Base-by-base conservation (phyloP, 2,113 vertebrate genomes). In the Indicator maculatus region DNA sequence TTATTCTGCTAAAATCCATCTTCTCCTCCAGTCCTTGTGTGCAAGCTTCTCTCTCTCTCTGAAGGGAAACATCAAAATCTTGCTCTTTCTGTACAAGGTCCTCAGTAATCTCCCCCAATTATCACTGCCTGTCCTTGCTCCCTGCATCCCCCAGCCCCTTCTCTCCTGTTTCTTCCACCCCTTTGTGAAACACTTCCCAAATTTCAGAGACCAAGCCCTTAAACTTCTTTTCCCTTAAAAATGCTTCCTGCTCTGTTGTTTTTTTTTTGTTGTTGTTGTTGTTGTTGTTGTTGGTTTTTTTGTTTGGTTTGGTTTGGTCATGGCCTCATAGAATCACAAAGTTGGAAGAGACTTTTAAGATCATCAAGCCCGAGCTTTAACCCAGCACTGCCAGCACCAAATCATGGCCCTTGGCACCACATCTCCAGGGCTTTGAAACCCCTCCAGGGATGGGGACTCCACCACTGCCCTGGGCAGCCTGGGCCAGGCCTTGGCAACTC, bases 11-110 rank as follows among this genome's bases (percentile, higher is more conserved):
- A 53, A 90, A 93, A 72, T 23, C n/a, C 63, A 61, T 20, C 53
- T 63, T 67, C 58, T 61, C 44, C 56, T 41, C 2, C 0, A 53
- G n/a, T 16, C 38, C 33, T 65, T 1, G 1, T n/a, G 44, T 1
- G 2, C 41, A 41, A 83, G 50, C 47, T 23, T 28, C 66, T 41
- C 39, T 45, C 44, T 33, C 55, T 52, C 27, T 28, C 30, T 38
- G 45, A 20, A 33, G 27, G 38, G 36, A 36, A 12, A 21, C 44
- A 55, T 6, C 20, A 28, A 89, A 86, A 53, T 36, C 33, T 24
- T 33, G 16, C 36, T 63, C 41, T 44, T 88, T 11, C 41, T 71
- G 66, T 31, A 10, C 6, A 41, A 72, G 79, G 23, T 41, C 11
- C 65, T 56, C 15, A 12, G 11, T 26, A 31, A 56, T 41, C 63